Percentiles rank a stretch among this genome's conserved stretches.
These are phyloP conservation scores for Muscidifurax raptorellus DNA, from an alignment of 1,140 invertebrate species.

Conservation along the genomic window DNA sequence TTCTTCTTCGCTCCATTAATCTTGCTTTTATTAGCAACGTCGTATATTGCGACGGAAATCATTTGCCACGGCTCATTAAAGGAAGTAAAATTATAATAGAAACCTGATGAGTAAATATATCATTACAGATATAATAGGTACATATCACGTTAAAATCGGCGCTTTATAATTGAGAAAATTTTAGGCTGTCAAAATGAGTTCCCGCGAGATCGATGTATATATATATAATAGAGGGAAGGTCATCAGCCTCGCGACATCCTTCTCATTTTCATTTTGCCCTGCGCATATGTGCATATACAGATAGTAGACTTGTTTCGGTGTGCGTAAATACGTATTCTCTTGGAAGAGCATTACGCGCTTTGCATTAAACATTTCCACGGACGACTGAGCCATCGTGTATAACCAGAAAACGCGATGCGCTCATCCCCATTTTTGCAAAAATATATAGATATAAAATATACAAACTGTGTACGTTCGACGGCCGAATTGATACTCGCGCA, in stretches of 20 bases:
- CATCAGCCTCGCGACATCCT: not conserved
- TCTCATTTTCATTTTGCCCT: not conserved
- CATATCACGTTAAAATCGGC: not conserved
- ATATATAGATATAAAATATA: no score
- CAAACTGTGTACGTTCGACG: no score
- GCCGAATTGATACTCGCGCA: no score
- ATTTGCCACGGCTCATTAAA: not conserved
- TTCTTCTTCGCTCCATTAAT: no score
- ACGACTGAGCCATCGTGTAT: no score
- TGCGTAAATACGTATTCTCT: not conserved
- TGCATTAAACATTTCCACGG: not conserved
- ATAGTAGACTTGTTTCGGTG: not conserved
- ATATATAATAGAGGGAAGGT: not conserved
- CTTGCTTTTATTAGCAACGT: no score
- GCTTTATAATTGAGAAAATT: not conserved
- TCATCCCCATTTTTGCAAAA: no score
- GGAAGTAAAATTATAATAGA: not conserved
- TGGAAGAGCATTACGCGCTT: not conserved
- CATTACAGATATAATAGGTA: constrained; percentile 3
- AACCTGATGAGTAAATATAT: no score
- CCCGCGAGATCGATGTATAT: not conserved
- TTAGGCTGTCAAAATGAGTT: not conserved
- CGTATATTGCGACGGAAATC: no score
- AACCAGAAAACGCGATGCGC: no score
- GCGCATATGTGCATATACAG: not conserved